Conservation (phyloP, 2,888 invertebrate species). For the Cheilosia urbana region DNA sequence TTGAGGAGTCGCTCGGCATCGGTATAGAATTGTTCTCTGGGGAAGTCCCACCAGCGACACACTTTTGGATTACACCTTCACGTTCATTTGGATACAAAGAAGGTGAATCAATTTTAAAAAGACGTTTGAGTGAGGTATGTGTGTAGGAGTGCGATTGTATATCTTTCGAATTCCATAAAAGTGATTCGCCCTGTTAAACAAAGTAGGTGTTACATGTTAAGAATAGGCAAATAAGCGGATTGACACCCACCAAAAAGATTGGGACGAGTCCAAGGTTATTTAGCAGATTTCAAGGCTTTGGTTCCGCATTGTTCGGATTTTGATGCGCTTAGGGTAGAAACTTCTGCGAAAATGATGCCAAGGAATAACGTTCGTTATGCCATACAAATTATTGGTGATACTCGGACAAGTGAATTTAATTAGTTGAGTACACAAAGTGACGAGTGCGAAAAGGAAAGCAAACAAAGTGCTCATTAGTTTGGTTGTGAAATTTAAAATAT, state of each 20-base stretch:
- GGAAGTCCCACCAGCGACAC: slow-evolving; percentile 33
- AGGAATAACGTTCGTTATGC: background rate
- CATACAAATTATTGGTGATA: background rate
- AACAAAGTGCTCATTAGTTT: slow-evolving; percentile 47
- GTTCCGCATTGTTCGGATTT: slow-evolving; percentile 44
- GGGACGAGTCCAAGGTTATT: slow-evolving; percentile 11
- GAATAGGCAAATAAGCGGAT: slow-evolving; percentile 10
- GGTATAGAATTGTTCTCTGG: slow-evolving; percentile 22
- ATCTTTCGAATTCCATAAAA: slow-evolving; percentile 41
- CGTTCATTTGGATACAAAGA: slow-evolving; percentile 51
- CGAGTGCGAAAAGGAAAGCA: slow-evolving; percentile 29
- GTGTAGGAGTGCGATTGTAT: slow-evolving; percentile 34
- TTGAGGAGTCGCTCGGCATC: background rate
- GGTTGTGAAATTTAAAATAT: background rate
- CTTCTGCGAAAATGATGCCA: background rate
- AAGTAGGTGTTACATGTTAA: slow-evolving; percentile 9
- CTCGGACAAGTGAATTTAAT: slow-evolving; percentile 40
- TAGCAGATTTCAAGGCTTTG: background rate
- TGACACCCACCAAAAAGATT: background rate
- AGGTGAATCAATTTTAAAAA: slow-evolving; percentile 62
- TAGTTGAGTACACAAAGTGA: slow-evolving; percentile 2
- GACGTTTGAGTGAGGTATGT: background rate
- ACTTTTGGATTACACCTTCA: slow-evolving; percentile 50
- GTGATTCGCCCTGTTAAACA: slow-evolving; percentile 18
- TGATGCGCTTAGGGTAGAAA: background rate